Conservation (phyloP, 2,888 invertebrate genomes). For the Cantharis flavilabris region DNA sequence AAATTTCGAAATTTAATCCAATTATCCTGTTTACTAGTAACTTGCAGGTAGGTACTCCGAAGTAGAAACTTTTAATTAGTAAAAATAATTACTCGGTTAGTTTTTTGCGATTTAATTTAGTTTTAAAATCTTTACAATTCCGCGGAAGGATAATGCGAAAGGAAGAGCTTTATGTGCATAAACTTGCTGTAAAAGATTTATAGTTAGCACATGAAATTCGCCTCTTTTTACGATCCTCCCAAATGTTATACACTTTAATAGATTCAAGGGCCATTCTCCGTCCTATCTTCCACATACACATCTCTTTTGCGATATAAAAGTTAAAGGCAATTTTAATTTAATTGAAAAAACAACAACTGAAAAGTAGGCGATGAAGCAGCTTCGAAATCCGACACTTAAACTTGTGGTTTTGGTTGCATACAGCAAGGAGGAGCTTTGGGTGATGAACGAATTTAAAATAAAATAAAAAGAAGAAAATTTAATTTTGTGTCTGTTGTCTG, state of each 20-base stretch:
- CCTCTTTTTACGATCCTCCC: conserved; percentile 27
- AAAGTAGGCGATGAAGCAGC: not conserved
- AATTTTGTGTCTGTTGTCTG: not conserved
- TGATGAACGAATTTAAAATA: not conserved
- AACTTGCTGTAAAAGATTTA: conserved; percentile 27
- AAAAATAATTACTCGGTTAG: not conserved
- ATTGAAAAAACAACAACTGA: conserved; percentile 13
- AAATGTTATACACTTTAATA: conserved; percentile 29
- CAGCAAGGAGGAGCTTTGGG: not conserved
- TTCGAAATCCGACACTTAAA: not conserved
- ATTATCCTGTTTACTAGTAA: not conserved
- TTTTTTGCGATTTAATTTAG: not conserved
- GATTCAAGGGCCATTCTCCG: conserved; percentile 25
- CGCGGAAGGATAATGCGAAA: not conserved
- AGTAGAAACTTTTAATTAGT: not conserved
- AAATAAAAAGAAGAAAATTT: no score
- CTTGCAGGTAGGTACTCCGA: not conserved
- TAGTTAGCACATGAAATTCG: conserved; percentile 29
- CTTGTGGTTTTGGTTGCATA: not conserved
- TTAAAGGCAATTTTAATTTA: conserved; percentile 27
- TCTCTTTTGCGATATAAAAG: conserved; percentile 22
- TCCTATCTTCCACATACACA: conserved; percentile 28
- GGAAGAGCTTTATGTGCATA: conserved; percentile 23
- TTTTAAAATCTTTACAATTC: conserved; percentile 1
- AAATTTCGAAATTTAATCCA: not conserved